Percentiles rank a stretch among this genome's conserved stretches.
Evolutionary conservation across 2,797 vertebrate species (phyloP).

Genomic region (Oryzias sinensis): DNA sequence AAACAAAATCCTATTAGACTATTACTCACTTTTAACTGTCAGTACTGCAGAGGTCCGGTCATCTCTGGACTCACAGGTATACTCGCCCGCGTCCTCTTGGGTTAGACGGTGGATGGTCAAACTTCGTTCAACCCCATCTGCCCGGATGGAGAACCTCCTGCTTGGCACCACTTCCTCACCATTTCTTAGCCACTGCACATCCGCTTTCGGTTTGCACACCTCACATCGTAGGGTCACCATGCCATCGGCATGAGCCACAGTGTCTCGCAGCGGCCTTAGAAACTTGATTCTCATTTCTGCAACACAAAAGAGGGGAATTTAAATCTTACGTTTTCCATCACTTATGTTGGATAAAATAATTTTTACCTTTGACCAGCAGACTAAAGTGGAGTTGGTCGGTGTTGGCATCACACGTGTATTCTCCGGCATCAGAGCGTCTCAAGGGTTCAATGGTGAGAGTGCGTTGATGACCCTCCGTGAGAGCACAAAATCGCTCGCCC

Average conservation of each 20-base stretch:
- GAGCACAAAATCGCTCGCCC: constrained; percentile 76
- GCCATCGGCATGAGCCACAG: constrained; percentile 79
- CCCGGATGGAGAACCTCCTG: constrained; percentile 73
- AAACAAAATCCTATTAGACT: background rate
- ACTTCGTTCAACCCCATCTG: constrained; percentile 75
- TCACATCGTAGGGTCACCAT: constrained; percentile 79
- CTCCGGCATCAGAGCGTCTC: constrained; percentile 80
- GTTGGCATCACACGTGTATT: constrained; percentile 83
- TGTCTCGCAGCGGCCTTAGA: constrained; percentile 72
- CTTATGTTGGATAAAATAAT: background rate
- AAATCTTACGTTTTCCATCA: background rate
- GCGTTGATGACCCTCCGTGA: constrained; percentile 72
- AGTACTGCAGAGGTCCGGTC: constrained; percentile 71
- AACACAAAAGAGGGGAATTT: background rate
- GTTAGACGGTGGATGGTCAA: constrained; percentile 77
- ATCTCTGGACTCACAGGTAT: constrained; percentile 79
- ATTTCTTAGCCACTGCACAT: constrained; percentile 81
- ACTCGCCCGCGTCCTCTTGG: constrained; percentile 77
- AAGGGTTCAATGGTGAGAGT: constrained; percentile 81
- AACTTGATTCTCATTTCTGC: constrained; percentile 86
- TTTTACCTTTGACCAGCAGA: constrained; percentile 82
- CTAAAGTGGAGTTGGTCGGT: constrained; percentile 84
- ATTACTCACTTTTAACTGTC: constrained; percentile 73
- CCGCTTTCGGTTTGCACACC: constrained; percentile 78
- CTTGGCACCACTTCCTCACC: constrained; percentile 72